phyloP scores from a whole-genome alignment of 2,888 invertebrate species.

The Agrochola lota region DNA sequence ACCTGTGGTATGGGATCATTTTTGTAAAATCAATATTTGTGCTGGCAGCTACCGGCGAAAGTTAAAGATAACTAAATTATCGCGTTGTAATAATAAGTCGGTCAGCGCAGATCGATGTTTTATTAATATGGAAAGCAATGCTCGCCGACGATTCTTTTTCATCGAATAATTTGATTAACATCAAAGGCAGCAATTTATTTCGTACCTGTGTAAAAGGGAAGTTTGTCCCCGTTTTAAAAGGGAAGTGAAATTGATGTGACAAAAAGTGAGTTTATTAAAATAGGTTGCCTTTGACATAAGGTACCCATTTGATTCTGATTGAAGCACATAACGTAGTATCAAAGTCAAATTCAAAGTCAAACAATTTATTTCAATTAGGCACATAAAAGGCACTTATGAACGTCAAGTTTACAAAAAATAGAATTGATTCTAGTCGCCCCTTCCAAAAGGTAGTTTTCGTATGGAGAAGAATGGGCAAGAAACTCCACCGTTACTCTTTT shows the following conservation, averaged over 20 bases:
- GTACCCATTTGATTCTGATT: not conserved
- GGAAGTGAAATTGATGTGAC: not conserved
- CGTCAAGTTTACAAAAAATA: too few species aligned
- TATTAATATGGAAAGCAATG: slow-evolving; percentile 37
- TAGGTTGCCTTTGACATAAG: slow-evolving; percentile 1
- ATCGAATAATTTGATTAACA: slow-evolving; percentile 41
- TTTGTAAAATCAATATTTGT: slow-evolving; percentile 47
- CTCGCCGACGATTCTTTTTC: slow-evolving; percentile 17
- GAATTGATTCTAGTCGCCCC: too few species aligned
- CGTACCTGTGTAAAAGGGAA: not conserved
- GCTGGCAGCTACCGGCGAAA: slow-evolving; percentile 16
- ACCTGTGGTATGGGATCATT: slow-evolving; percentile 4
- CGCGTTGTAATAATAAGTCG: slow-evolving; percentile 45
- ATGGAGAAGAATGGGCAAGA: too few species aligned
- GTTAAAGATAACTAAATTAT: slow-evolving; percentile 42
- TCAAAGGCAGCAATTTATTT: slow-evolving; percentile 29
- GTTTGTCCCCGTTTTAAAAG: not conserved
- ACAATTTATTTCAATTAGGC: too few species aligned
- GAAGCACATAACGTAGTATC: not conserved
- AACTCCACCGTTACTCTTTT: too few species aligned
- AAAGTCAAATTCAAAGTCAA: too few species aligned
- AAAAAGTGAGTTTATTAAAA: slow-evolving; percentile 28
- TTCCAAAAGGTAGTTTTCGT: too few species aligned
- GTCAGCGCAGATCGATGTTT: slow-evolving; percentile 41
- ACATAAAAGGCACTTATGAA: too few species aligned